A percentile compares a stretch with the other conserved stretches of the same genome.
Conservation (phyloP, 1,140 invertebrate species). For the Notospermus geniculatus region DNA sequence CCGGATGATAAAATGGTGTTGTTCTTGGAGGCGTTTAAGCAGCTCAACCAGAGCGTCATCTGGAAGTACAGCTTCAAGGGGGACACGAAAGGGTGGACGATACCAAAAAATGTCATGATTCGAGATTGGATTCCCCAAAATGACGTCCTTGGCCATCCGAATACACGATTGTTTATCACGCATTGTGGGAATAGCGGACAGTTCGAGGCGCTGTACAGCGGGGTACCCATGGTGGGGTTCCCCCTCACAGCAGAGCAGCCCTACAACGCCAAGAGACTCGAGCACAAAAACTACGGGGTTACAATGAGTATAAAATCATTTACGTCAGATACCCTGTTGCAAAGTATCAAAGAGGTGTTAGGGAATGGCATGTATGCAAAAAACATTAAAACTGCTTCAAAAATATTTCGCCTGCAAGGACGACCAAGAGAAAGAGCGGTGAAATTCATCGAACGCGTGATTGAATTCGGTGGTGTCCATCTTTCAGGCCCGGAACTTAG, state of each 20-base stretch:
- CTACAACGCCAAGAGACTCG: not conserved
- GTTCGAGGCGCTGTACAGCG: not conserved
- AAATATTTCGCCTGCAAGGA: not conserved
- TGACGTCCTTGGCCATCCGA: conserved; percentile 6
- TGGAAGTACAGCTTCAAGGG: not conserved
- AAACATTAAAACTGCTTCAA: not conserved
- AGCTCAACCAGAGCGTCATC: not conserved
- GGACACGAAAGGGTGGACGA: not conserved
- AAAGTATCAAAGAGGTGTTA: not conserved
- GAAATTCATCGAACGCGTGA: not conserved
- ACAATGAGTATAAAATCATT: not conserved
- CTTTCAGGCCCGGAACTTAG: not conserved
- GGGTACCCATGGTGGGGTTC: conserved; percentile 1
- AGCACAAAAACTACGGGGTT: conserved; percentile 7
- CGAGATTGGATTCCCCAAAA: conserved; percentile 3
- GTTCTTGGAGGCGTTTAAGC: conserved; percentile 4
- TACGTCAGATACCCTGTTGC: not conserved
- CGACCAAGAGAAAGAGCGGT: not conserved
- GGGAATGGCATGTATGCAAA: not conserved
- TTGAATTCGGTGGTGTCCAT: not conserved
- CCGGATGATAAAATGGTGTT: not conserved
- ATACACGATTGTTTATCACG: conserved; percentile 7
- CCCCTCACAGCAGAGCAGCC: conserved; percentile 4
- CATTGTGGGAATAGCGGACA: conserved; percentile 10
- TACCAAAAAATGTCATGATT: not conserved